A percentile compares a stretch with the other conserved stretches of the same genome.
phyloP scores from a whole-genome alignment of 2,797 vertebrate species.

The Anabacerthia variegaticeps region DNA sequence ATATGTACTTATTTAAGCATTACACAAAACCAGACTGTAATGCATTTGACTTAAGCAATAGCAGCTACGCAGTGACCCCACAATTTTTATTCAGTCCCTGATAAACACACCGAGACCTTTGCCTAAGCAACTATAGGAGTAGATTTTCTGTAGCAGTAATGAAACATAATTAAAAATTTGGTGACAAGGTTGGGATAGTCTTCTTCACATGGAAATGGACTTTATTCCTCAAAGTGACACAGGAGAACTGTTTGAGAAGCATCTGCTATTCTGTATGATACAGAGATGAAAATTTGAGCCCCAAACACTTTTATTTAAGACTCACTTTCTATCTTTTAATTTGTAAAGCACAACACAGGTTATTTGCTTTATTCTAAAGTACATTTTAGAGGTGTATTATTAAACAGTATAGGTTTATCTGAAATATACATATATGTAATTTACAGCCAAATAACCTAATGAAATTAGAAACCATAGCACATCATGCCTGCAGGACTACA shows the following conservation, averaged over 20 bases:
- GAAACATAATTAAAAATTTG: not conserved
- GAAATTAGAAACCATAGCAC: not conserved
- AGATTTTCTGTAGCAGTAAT: not conserved
- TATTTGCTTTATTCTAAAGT: not conserved
- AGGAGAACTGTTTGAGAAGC: not conserved
- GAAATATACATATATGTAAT: not conserved
- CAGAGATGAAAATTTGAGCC: not conserved
- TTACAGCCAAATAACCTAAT: not conserved
- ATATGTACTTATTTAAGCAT: not conserved
- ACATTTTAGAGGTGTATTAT: not conserved
- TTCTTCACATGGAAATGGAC: not conserved
- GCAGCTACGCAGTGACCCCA: not conserved
- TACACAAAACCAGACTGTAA: rapidly evolving
- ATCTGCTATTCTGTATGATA: not conserved
- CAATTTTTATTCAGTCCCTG: not conserved
- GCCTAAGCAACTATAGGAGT: not conserved
- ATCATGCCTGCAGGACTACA: not conserved
- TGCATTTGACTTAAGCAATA: not conserved
- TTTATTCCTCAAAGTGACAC: not conserved
- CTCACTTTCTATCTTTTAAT: not conserved
- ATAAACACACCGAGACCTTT: not conserved
- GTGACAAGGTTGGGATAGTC: not conserved
- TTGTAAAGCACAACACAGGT: not conserved
- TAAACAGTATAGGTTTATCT: not conserved
- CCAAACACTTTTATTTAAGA: not conserved